phyloP scores from a whole-genome alignment of 2,113 vertebrate genomes.

The Tupaia tana region DNA sequence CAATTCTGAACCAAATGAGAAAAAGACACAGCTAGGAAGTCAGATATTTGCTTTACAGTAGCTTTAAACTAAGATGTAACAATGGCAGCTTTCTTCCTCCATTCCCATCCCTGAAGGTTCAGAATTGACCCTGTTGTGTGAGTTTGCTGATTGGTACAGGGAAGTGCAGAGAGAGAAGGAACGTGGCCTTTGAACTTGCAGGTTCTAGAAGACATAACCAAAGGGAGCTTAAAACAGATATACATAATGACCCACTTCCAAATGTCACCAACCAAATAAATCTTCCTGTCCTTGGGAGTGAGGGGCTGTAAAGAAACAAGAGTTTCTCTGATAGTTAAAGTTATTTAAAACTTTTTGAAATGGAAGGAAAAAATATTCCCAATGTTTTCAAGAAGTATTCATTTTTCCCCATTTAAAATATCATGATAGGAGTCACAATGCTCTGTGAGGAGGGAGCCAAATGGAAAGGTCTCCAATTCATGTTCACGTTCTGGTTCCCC shows the following conservation, averaged over 20 bases:
- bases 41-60: neutral
- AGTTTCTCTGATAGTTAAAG: constrained; percentile 17
- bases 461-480: no score
- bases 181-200: neutral
- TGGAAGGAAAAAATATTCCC: neutral
- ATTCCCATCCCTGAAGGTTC: neutral
- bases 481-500: no score
- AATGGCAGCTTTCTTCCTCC: neutral
- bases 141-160: neutral
- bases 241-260: neutral
- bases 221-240: neutral
- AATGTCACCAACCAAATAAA: neutral
- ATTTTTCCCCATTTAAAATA: neutral
- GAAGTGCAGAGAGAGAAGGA: neutral
- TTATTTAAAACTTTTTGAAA: neutral
- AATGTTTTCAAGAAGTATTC: neutral
- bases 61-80: neutral
- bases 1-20: neutral
- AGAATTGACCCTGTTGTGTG: neutral
- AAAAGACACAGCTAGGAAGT: neutral
- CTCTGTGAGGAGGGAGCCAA: no score
- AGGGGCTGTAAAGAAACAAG: neutral
- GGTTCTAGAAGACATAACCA: neutral
- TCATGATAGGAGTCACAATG: no score
- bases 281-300: neutral